Evolutionary conservation across 2,797 vertebrate genomes (phyloP).

Genomic region (Danionella dracula): DNA sequence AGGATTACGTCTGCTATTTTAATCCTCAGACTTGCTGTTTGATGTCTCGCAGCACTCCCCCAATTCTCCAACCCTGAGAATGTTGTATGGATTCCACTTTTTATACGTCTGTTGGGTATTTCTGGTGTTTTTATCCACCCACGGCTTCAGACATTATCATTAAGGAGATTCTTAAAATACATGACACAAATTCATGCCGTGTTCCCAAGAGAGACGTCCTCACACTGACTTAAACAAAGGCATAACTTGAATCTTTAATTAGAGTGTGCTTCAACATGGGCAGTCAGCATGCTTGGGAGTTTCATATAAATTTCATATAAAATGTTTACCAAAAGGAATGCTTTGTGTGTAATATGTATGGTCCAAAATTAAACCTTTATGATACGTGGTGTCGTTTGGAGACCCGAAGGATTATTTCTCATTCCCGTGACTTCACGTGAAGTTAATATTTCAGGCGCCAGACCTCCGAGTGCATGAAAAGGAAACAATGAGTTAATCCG

Average conservation of each 20-base stretch:
- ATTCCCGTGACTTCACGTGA: constrained; percentile 48
- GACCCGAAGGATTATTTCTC: constrained; percentile 1
- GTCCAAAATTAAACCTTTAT: background rate
- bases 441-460: constrained; percentile 50
- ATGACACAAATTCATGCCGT: constrained; percentile 2
- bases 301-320: background rate
- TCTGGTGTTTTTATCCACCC: constrained; percentile 40
- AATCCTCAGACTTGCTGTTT: constrained; percentile 28
- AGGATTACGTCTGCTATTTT: constrained; percentile 39
- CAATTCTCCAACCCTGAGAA: background rate
- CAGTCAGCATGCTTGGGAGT: background rate
- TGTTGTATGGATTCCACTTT: constrained; percentile 22
- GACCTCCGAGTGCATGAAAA: background rate
- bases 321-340: background rate
- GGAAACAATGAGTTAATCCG: constrained; percentile 6
- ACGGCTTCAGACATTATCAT: constrained; percentile 46
- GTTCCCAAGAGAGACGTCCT: background rate
- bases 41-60: constrained; percentile 17
- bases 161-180: constrained; percentile 41
- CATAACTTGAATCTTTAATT: constrained; percentile 50
- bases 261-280: constrained; percentile 26
- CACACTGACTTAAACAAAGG: too few species aligned
- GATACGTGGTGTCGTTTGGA: too few species aligned
- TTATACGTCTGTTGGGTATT: constrained; percentile 35
- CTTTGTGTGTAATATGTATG: background rate